Percentiles rank a stretch among this genome's conserved stretches.
Evolutionary conservation across 2,888 invertebrate species (phyloP).

Genomic region (Temnothorax rugatulus): DNA sequence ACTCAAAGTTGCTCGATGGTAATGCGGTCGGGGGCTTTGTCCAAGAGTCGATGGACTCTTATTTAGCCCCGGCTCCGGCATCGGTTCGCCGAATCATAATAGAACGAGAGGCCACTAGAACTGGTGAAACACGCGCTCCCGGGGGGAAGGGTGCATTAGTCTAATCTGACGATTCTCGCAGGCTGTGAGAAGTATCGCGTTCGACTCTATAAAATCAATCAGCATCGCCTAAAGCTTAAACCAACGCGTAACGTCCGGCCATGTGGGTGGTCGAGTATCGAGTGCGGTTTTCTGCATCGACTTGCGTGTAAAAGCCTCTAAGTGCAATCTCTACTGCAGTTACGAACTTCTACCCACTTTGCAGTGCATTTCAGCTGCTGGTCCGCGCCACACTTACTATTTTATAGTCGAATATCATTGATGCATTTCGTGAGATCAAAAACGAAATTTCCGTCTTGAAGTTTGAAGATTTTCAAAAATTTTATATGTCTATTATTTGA

Average conservation of each 20-base stretch:
- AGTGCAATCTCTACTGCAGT: conserved; percentile 62
- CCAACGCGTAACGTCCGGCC: conserved; percentile 69
- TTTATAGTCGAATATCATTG: not conserved
- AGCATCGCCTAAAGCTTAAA: conserved; percentile 54
- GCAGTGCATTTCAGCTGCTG: conserved; percentile 21
- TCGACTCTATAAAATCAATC: conserved; percentile 81
- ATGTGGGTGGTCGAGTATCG: conserved; percentile 71
- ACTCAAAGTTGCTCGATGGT: conserved; percentile 51
- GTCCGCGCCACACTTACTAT: not conserved
- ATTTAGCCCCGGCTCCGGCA: conserved; percentile 72
- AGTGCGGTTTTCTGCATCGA: conserved; percentile 67
- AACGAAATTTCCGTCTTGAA: not conserved
- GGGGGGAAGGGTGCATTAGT: conserved; percentile 76
- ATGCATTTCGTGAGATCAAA: not conserved
- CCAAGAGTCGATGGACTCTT: conserved; percentile 78
- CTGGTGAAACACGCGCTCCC: conserved; percentile 46
- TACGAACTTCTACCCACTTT: conserved; percentile 55
- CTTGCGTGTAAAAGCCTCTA: conserved; percentile 57
- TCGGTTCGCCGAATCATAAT: conserved; percentile 73
- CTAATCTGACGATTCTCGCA: conserved; percentile 75
- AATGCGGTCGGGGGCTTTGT: conserved; percentile 70
- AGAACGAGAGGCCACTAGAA: conserved; percentile 66
- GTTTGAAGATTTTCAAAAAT: not conserved
- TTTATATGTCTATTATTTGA: not conserved
- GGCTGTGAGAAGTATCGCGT: conserved; percentile 81